Base-by-base conservation (phyloP, 2,113 vertebrate species). In the Athene cunicularia region DNA sequence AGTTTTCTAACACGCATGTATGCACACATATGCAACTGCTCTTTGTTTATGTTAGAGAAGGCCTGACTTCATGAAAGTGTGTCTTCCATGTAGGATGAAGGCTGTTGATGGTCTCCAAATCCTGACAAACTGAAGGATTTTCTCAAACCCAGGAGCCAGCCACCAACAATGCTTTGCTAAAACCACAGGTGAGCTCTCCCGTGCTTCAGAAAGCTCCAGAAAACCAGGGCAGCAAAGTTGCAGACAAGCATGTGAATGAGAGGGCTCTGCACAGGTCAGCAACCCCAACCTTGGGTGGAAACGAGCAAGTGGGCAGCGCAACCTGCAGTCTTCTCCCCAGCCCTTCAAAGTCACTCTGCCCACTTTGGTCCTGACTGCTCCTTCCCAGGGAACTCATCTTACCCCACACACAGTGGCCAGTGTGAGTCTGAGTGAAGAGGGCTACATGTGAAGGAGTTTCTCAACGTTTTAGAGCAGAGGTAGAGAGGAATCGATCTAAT, bases 211-310 rank as follows among this genome's bases (percentile, higher is more conserved):
- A 79, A 82, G 15, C 39, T 68, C 21, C 39, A 60, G 55, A 86
- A 80, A 80, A 53, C 2, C 27, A 77, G 39, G 45, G 26, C 18
- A 24, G 39, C 12, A 58, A 66, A 80, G 56, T 16, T 91, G 26
- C 3, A 0, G 52, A 37, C 17, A 76, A 47, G 17, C 0, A 0
- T 4, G 3, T 24, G 27, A 7, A 59, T 17, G 33, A 27, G 20
- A 75, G 49, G 49, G 24, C 28, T 88, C 4, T 9, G 20, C 58
- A 11, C 0, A 1, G 9, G 9, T 53, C 62, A 83, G 63, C 24
- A 84, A 47, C 15, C 18, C 21, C 41, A 50, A 1, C 16, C 2
- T 0, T 8, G 18, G 7, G 21, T 76, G 80, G 37, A 47, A 75
- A 59, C 17, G 35, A 72, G 18, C 43, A 24, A 79, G 33, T 3